Evolutionary conservation across 2,113 vertebrate species (phyloP), one percentile per base, ranked within the genome.

Genomic region (Oryzias woworae): DNA sequence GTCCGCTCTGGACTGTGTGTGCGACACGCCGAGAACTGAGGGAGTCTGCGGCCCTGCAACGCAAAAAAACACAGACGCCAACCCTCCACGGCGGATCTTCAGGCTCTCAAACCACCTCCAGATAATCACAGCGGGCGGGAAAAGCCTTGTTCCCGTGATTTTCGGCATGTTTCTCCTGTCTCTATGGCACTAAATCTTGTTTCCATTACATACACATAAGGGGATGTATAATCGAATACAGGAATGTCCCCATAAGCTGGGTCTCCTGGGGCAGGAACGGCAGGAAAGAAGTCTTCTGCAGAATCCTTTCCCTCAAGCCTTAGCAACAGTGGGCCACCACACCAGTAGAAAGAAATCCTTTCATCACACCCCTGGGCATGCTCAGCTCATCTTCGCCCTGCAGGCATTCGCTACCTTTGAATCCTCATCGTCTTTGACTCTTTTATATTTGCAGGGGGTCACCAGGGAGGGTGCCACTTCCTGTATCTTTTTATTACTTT

Each of bases 281-380:
- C 20, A 26, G 44, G 20, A 48, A 52, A 61, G 45, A 57, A 49
- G 58, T 78, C 71, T 64, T 56, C 23, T 42, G 41, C 47, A 47
- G 45, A 68, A 57, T 60, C 36, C 56, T 72, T 62, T 62, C 62
- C 67, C 61, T 51, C 50, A 62, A 73, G 62, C 78, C 74, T 69
- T 61, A 58, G 66, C 74, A 77, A 74, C 69, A 78, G 53, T 26
- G 44, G 69, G 61, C 63, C 66, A 66, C 72, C 45, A 31, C 48
- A 56, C 31, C 45, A 69, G 62, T 53, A 71, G 58, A 67, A 69
- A 78, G 59, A 48, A 71, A 69, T 71, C 69, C 63, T 71, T 78
- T 73, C 74, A 66, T 49, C 69, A 63, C 57, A 74, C 80, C 77
- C 59, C 58, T 73, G 80, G 75, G 72, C 63, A 60, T 57, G 67